These are phyloP conservation scores for Morpho helenor DNA, from an alignment of 2,888 invertebrate species.

Conservation along the genomic window DNA sequence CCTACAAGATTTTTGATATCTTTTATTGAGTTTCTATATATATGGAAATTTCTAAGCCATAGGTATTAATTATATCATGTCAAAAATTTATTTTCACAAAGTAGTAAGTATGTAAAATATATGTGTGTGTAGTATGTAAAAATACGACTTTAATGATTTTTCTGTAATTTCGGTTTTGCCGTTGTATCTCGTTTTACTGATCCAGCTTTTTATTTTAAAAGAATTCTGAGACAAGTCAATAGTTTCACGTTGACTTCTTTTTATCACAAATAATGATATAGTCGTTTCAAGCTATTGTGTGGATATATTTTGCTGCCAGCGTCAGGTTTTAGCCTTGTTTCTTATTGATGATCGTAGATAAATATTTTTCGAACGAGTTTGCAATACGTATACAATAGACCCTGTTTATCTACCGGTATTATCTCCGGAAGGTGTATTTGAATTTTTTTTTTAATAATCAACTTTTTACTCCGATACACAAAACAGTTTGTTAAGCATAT, in stretches of 20 bases:
- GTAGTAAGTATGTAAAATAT: not conserved
- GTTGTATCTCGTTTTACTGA: conserved; percentile 1
- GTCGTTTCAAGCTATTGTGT: conserved; percentile 62
- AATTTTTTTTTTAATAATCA: too few relatives aligned
- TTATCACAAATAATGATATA: conserved; percentile 72
- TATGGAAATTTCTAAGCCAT: too few relatives aligned
- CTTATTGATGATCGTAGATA: not conserved
- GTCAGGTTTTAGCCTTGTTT: conserved; percentile 40
- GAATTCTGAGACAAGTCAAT: conserved; percentile 36
- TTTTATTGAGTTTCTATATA: too few relatives aligned
- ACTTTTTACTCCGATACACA: too few relatives aligned
- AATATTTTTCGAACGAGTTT: not conserved
- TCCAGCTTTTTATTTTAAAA: conserved; percentile 16
- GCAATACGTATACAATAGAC: too few relatives aligned
- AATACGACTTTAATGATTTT: not conserved
- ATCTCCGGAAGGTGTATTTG: too few relatives aligned
- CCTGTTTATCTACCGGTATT: too few relatives aligned
- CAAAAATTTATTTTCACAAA: too few relatives aligned
- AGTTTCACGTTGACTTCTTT: conserved; percentile 38
- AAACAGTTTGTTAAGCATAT: too few relatives aligned
- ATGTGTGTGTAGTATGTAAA: not conserved
- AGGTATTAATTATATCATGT: too few relatives aligned
- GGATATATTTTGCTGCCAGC: conserved; percentile 49
- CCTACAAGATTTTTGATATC: too few relatives aligned
- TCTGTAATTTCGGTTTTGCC: not conserved